Evolutionary conservation across 2,888 invertebrate species (phyloP).

Genomic region (Syrista parreyssii): DNA sequence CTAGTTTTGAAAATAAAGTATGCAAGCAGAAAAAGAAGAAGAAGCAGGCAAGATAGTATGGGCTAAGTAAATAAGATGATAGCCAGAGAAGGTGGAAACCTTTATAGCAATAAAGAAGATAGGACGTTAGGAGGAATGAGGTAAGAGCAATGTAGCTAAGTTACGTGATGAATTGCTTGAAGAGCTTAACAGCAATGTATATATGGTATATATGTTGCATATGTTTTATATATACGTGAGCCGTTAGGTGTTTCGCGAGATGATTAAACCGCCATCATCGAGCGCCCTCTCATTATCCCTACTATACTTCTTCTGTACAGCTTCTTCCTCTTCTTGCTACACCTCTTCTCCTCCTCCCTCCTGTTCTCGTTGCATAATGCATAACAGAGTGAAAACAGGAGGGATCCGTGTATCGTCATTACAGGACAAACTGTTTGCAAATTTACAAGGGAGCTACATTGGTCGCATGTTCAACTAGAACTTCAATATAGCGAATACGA

Average conservation of each 20-base stretch:
- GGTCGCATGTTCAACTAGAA: conserved; percentile 1
- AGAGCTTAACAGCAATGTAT: neutral
- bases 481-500: neutral
- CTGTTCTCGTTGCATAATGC: conserved; percentile 38
- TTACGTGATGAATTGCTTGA: too few species aligned
- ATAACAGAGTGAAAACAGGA: conserved; percentile 49
- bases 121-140: too few species aligned
- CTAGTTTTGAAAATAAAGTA: too few species aligned
- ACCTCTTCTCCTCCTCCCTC: conserved; percentile 8
- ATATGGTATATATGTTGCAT: neutral
- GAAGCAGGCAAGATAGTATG: too few species aligned
- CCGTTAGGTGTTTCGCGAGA: conserved; percentile 40
- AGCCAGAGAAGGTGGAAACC: too few species aligned
- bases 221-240: neutral
- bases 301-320: conserved; percentile 4
- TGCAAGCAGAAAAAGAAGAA: too few species aligned
- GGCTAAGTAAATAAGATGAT: too few species aligned
- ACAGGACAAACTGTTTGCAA: conserved; percentile 41
- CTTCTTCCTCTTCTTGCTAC: conserved; percentile 1
- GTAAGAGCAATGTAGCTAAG: too few species aligned
- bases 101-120: too few species aligned
- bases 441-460: conserved; percentile 30
- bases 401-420: conserved; percentile 48
- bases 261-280: conserved; percentile 43
- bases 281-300: conserved; percentile 48